phyloP scores from a whole-genome alignment of 2,113 vertebrate genomes.

The Ranitomeya variabilis region DNA sequence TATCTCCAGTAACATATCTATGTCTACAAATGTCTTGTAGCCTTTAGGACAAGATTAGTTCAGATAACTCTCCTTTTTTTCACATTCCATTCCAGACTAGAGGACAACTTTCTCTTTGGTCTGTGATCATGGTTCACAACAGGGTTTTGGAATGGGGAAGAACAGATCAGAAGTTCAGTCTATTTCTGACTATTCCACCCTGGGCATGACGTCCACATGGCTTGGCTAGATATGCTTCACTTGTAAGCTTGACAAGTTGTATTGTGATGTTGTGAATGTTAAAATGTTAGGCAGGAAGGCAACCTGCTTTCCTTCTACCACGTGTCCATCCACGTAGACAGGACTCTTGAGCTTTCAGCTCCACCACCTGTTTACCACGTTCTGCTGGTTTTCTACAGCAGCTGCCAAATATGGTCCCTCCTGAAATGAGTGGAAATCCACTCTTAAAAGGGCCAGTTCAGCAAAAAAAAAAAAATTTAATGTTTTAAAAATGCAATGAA shows the following conservation, averaged over 20 bases:
- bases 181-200: neutral
- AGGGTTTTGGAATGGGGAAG: neutral
- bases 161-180: neutral
- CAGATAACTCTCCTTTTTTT: neutral
- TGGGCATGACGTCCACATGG: conserved; percentile 14
- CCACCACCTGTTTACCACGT: neutral
- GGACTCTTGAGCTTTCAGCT: neutral
- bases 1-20: neutral
- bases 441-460: too few relatives aligned
- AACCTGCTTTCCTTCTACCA: neutral
- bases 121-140: neutral
- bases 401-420: neutral
- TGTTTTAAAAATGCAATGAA: too few relatives aligned
- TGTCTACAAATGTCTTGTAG: neutral
- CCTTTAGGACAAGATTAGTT: neutral
- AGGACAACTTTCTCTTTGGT: neutral
- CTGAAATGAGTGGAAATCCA: too few relatives aligned
- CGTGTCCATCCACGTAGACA: neutral
- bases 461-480: too few relatives aligned
- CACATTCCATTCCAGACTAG: neutral
- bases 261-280: conserved; percentile 5
- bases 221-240: conserved; percentile 29
- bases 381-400: neutral
- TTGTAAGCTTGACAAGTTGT: neutral
- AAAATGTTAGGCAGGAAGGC: neutral